Evolutionary conservation across 2,888 invertebrate genomes (phyloP).

Genomic region (Lasiommata megera): DNA sequence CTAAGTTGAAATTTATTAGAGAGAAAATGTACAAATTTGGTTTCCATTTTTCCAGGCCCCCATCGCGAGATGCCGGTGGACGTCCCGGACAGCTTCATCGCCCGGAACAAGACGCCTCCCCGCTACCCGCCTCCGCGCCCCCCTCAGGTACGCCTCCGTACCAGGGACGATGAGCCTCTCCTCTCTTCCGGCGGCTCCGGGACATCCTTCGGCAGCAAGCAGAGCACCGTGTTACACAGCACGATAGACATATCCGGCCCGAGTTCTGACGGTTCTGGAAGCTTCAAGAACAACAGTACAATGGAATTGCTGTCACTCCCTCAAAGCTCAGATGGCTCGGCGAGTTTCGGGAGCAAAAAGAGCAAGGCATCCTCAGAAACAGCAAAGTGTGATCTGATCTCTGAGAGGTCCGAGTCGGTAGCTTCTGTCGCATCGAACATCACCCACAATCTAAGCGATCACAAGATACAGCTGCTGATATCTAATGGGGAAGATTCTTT

Average conservation of each 20-base stretch:
- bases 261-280: conserved; percentile 65
- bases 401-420: conserved; percentile 64
- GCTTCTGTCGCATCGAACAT: conserved; percentile 59
- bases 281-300: conserved; percentile 68
- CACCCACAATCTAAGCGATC: conserved; percentile 63
- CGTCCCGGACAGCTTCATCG: conserved; percentile 96
- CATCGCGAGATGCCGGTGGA: conserved; percentile 99
- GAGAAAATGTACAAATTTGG: not conserved
- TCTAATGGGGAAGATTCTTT: conserved; percentile 73
- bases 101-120: conserved; percentile 94
- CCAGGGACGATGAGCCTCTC: conserved; percentile 76
- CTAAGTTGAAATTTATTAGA: no score
- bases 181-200: conserved; percentile 69
- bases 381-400: conserved; percentile 64
- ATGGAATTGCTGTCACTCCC: conserved; percentile 66
- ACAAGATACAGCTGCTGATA: conserved; percentile 70
- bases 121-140: conserved; percentile 92
- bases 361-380: conserved; percentile 71
- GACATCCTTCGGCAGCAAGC: conserved; percentile 72
- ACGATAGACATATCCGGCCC: conserved; percentile 59
- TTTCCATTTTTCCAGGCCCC: conserved; percentile 82
- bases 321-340: conserved; percentile 70
- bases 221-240: conserved; percentile 65
- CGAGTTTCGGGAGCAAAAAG: conserved; percentile 69
- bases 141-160: conserved; percentile 82